Evolutionary conservation across 2,888 invertebrate species (phyloP), one percentile per base, ranked within the genome.

Genomic region (Andrena chrysosceles): DNA sequence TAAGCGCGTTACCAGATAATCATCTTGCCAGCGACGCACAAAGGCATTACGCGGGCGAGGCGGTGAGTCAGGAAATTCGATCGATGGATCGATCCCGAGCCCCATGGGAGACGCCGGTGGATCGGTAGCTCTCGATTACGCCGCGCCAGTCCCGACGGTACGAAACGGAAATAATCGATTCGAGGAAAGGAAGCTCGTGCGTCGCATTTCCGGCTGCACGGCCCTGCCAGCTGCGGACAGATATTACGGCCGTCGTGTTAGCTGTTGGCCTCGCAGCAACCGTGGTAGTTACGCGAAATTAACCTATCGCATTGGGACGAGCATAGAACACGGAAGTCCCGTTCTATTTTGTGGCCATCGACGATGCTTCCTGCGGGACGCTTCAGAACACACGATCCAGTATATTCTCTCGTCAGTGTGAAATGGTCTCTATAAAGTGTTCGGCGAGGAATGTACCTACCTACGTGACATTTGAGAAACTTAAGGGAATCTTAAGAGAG

Each of bases 261-360:
- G 35, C 74, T 49, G 8, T 49, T 68, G 52, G 8, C 6, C 35
- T 49, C 16, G 49, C 66, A 42, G 64, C 83, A 83, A 80, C 48
- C 67, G 16, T 60, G 52, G 49, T 62, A 74, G 77, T 85, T 77
- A 75, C 52, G 71, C 62, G 75, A 80, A 74, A 83, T 83, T 83
- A 83, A 83, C 68, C 83, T 71, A 80, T 80, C 56, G 59, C 49
- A 59, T 63, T 63, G 26, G 13, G 20, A n/a, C n/a, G 5, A 29
- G 56, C 74, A 13, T 13, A 42, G 63, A 60, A 59, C 54, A 20
- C 54, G 31, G 70, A 71, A 62, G 62, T 73, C 52, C 66, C 62
- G 74, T 81, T 69, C 77, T 63, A 83, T 77, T 80, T 66, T 52
- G 63, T 68, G 63, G 60, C 66, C 62, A 77, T 74, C 56, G 62